Percentiles rank a stretch among this genome's conserved stretches.
Conservation (phyloP, 2,888 invertebrate species). For the Suillia variegata region DNA sequence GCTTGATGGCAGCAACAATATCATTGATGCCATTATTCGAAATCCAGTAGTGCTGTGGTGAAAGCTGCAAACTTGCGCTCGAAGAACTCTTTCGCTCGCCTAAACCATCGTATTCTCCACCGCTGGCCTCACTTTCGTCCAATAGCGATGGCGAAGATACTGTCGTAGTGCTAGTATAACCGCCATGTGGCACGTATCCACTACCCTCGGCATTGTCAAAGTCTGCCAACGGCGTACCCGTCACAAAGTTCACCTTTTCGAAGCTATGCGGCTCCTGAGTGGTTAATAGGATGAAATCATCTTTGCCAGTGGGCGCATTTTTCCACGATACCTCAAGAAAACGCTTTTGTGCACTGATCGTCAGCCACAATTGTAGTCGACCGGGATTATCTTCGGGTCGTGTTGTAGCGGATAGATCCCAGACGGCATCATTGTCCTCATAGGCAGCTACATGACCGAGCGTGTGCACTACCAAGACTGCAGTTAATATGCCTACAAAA, state of each 20-base stretch:
- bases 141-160: constrained; percentile 17
- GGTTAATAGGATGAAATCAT: constrained; percentile 54
- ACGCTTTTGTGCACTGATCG: constrained; percentile 55
- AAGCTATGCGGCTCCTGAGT: constrained; percentile 50
- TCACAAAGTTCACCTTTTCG: constrained; percentile 37
- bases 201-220: constrained; percentile 39
- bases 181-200: constrained; percentile 37
- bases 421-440: background rate
- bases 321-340: constrained; percentile 58
- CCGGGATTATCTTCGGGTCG: constrained; percentile 23
- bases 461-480: background rate
- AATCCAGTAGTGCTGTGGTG: constrained; percentile 43
- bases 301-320: constrained; percentile 46
- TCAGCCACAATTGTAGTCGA: constrained; percentile 48
- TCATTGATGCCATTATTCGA: constrained; percentile 47
- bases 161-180: constrained; percentile 32
- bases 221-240: constrained; percentile 41
- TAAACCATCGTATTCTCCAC: constrained; percentile 9
- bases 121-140: constrained; percentile 9
- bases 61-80: background rate
- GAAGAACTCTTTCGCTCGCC: constrained; percentile 10
- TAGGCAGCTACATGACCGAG: background rate
- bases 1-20: constrained; percentile 50
- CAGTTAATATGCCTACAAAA: background rate
- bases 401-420: background rate